These are phyloP conservation scores for Suricata suricatta DNA, from an alignment of 2,113 vertebrate genomes.

Conservation along the genomic window DNA sequence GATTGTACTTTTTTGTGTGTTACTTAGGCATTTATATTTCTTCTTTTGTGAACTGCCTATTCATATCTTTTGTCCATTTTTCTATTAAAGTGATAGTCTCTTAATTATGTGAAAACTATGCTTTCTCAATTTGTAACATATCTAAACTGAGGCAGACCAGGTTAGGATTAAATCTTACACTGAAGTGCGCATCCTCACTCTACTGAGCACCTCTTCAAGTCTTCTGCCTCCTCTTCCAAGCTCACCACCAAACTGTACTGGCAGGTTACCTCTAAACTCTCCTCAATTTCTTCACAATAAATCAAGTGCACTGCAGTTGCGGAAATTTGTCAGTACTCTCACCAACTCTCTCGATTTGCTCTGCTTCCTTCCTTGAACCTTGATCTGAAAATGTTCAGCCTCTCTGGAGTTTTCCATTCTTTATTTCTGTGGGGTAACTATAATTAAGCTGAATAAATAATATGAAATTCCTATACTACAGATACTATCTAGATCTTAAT, in stretches of 20 bases:
- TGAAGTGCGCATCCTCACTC: background rate
- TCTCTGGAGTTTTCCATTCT: background rate
- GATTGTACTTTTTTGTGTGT: background rate
- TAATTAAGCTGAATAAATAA: constrained; percentile 11
- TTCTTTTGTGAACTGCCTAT: background rate
- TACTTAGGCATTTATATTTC: background rate
- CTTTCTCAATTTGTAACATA: background rate
- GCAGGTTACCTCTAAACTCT: background rate
- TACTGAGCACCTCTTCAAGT: background rate
- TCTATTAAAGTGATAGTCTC: constrained; percentile 2
- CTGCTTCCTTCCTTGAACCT: background rate
- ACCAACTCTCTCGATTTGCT: background rate
- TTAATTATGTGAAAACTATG: background rate
- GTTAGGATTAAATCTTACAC: background rate
- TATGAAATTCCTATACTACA: background rate
- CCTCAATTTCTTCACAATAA: background rate
- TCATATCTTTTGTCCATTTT: background rate
- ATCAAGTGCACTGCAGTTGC: background rate
- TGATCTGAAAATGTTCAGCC: background rate
- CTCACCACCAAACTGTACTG: background rate
- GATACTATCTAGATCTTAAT: background rate
- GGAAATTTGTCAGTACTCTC: background rate
- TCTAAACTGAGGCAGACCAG: background rate
- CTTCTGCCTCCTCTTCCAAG: background rate
- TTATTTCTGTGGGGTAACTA: background rate